Evolutionary conservation across 2,797 vertebrate species (phyloP), one percentile per base, ranked within the genome.

Genomic region (Anableps anableps): DNA sequence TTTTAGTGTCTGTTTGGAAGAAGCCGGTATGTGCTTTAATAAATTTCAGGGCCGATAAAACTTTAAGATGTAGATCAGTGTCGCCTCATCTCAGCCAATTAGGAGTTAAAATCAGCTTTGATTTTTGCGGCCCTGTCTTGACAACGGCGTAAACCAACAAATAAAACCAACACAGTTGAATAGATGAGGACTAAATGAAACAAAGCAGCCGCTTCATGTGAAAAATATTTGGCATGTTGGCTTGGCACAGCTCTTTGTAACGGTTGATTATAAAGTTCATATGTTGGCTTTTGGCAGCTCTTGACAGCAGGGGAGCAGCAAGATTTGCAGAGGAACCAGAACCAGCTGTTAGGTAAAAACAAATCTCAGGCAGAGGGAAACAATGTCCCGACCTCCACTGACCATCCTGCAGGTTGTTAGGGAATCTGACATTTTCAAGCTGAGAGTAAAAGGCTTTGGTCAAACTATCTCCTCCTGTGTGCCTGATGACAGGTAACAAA

Each of bases 331-430:
- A 66, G 82, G 89, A 90, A 89, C 74, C 87, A 93, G 86, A 92
- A 94, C 91, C 90, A 91, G 92, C 93, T 93, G 91, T 91, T 91
- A 82, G 1, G 80, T 86, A 85, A 92, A 93, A 91, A 90, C 85
- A 91, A 88, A 92, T 89, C 82, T 85, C 80, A 82, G 41, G 53
- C 82, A 76, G 80, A 87, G 77, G 80, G 85, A 88, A 90, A 88
- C 89, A 75, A 90, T 83, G 85, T 84, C 74, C 88, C 75, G 85
- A 90, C 85, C 91, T 91, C 91, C 90, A 70, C 77, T 75, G 81
- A 89, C 81, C 80, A 74, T 81, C 48, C 84, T 82, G 84, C 80
- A 84, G 87, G 85, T 91, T 91, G 88, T 92, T 83, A 86, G 80
- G 45, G 43, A 72, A 84, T 89, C 84, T 83, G 86, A 92, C 89